Conservation (phyloP, 1,140 invertebrate species). For the Papilio polyxenes region DNA sequence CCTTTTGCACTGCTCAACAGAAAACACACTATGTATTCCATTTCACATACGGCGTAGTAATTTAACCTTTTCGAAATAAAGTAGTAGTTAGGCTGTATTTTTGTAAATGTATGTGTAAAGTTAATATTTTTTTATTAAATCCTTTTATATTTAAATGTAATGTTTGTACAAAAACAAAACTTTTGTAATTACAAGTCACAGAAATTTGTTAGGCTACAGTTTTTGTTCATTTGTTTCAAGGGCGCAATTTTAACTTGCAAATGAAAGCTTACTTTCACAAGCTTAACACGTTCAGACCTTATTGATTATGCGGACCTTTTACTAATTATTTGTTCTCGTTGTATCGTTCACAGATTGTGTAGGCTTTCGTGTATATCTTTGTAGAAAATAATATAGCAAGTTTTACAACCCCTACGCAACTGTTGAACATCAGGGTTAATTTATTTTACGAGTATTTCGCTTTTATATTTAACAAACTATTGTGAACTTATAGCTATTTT, state of each 20-base stretch:
- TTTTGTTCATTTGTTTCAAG: neutral
- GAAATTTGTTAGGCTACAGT: constrained; percentile 14
- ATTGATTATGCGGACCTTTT: constrained; percentile 21
- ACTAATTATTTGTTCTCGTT: constrained; percentile 9
- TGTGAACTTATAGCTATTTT: neutral
- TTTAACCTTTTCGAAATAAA: no score
- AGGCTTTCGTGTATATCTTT: neutral
- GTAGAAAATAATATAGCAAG: neutral
- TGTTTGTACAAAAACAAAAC: constrained; percentile 16
- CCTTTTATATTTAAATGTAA: neutral
- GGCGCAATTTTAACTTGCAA: constrained; percentile 29
- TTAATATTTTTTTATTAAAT: neutral
- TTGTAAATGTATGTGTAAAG: neutral
- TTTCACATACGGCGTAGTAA: no score
- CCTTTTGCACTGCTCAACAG: no score
- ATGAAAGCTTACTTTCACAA: constrained; percentile 21
- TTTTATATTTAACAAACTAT: neutral
- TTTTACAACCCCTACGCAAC: neutral
- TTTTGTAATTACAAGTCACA: constrained; percentile 15
- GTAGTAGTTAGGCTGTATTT: no score
- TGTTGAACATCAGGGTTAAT: neutral
- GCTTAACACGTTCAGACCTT: constrained; percentile 14
- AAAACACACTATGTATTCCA: no score
- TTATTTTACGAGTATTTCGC: neutral
- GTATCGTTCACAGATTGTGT: neutral